Base-by-base conservation (phyloP, 2,113 vertebrate genomes). In the Sander vitreus region DNA sequence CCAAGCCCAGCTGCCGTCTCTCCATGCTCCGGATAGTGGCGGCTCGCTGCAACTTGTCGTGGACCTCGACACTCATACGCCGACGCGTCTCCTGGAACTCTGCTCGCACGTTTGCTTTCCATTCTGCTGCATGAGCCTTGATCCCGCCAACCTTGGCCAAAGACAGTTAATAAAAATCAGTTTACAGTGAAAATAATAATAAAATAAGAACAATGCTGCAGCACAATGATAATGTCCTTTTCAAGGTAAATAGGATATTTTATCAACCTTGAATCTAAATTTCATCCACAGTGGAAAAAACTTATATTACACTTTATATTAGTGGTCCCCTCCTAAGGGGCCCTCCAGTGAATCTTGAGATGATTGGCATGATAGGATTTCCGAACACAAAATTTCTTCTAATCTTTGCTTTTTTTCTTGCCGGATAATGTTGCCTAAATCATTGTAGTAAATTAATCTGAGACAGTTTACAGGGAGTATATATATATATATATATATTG, bases 11-110 rank as follows among this genome's bases (percentile, higher is more conserved):
- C 67, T 97, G 96, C 69, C 97, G 84, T 53, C 97, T 96, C 90
- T 98, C 97, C 97, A 98, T 98, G 94, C 97, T 99, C 25, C 97
- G 95, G 76, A 99, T 97, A 51, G 97, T 99, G 43, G 97, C 97
- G 27, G 97, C 97, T 0, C 97, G 92, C 92, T 99, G 97, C 47
- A 99, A 96, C 90, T 99, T 99, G 95, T 99, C 97, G 0, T 98
- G 97, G 68, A 98, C 97, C 93, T 99, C 97, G 64, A 99, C 97
- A 0, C 97, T 99, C 85, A 99, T 95, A 43, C 97, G 96, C 63
- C 97, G 93, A 6, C 97, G 93, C 0, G 97, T 99, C 89, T 98
- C 97, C 85, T 98, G 96, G 89, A 99, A 96, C 85, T 99, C 97
- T 0, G 97, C 97, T 0, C 97, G 97, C 69, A 99, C 97, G 0